A percentile compares a stretch with the other conserved stretches of the same genome.
These are phyloP conservation scores for Sarcophaga variegata DNA, from an alignment of 2,888 invertebrate species.

Conservation along the genomic window DNA sequence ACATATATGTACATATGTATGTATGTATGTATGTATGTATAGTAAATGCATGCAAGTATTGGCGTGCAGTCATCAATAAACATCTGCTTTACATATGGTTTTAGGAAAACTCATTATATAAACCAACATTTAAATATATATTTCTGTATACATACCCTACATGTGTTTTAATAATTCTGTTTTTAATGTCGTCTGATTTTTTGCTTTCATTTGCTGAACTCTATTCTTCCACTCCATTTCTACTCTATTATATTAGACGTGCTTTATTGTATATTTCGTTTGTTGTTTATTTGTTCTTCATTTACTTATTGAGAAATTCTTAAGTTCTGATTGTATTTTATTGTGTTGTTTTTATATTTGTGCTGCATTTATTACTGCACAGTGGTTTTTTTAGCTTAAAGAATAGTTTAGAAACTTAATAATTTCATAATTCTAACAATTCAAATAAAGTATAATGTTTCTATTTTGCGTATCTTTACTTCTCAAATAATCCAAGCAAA, in stretches of 20 bases:
- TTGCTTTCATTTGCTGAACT: conserved; percentile 24
- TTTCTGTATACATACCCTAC: background rate
- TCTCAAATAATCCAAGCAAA: no score
- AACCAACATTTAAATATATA: background rate
- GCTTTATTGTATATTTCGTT: conserved; percentile 52
- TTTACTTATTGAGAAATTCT: conserved; percentile 53
- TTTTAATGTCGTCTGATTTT: conserved; percentile 54
- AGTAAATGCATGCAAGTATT: conserved; percentile 26
- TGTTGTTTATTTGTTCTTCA: conserved; percentile 46
- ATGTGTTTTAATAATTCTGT: conserved; percentile 42
- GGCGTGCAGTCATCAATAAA: conserved; percentile 57
- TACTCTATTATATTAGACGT: conserved; percentile 50
- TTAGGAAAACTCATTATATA: conserved; percentile 36
- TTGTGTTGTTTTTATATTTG: conserved; percentile 25
- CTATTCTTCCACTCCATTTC: conserved; percentile 24
- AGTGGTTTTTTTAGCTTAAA: conserved; percentile 24
- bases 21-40: background rate
- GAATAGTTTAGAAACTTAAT: no score
- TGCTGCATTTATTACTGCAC: conserved; percentile 39
- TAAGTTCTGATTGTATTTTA: conserved; percentile 32
- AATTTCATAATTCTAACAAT: no score
- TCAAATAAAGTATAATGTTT: no score
- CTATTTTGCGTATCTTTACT: no score
- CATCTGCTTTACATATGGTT: conserved; percentile 64
- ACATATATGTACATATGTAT: conserved; percentile 1